phyloP scores from a whole-genome alignment of 53 echinoderm and acorn worm genomes.

The Crossaster papposus region DNA sequence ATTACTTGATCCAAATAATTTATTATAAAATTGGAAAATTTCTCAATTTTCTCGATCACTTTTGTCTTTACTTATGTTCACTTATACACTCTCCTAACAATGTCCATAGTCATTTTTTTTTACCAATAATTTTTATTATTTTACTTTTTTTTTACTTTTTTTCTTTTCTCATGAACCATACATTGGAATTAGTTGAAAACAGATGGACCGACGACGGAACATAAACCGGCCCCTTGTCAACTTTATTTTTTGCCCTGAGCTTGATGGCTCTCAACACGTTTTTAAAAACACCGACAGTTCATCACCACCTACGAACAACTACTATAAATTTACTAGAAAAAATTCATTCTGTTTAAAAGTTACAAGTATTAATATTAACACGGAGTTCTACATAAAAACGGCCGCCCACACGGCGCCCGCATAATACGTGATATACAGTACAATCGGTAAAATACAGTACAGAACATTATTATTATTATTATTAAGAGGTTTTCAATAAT shows the following conservation, averaged over 20 bases:
- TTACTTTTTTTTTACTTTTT: neutral
- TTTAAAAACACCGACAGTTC: conserved; percentile 30
- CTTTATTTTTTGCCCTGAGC: conserved; percentile 44
- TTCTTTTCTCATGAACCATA: conserved; percentile 34
- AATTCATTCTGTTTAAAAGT: conserved; percentile 47
- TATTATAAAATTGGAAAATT: conserved; percentile 99
- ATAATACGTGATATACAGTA: conserved; percentile 50
- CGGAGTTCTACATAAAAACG: conserved; percentile 40
- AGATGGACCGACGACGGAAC: conserved; percentile 43
- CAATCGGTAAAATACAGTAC: conserved; percentile 55
- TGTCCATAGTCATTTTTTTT: conserved; percentile 56
- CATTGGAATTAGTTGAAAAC: conserved; percentile 58
- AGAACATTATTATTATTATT: conserved; percentile 31
- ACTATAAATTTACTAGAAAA: conserved; percentile 61
- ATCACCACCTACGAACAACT: conserved; percentile 38
- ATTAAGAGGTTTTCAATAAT: conserved; percentile 14
- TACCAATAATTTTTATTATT: conserved; percentile 35
- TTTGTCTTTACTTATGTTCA: conserved; percentile 62
- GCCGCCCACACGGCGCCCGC: neutral
- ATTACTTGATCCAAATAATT: conserved; percentile 95
- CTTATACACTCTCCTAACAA: conserved; percentile 61
- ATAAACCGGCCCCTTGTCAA: conserved; percentile 33
- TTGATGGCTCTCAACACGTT: conserved; percentile 40
- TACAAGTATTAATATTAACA: conserved; percentile 43
- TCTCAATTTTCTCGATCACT: conserved; percentile 84